phyloP scores from a whole-genome alignment of 2,797 vertebrate species.

The Falco berigora region DNA sequence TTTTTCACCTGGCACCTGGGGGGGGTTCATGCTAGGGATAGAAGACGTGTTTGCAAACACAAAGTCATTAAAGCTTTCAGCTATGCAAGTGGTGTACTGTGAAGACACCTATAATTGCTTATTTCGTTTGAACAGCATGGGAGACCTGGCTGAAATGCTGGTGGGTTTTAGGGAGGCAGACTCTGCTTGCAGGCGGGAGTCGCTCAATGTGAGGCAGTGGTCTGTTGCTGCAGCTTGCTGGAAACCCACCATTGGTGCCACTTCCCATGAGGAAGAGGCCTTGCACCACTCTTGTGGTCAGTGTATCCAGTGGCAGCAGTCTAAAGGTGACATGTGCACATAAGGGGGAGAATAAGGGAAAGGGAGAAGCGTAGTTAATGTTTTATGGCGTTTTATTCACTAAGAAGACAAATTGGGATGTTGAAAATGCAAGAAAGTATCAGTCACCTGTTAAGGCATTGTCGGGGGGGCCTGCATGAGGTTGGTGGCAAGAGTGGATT shows the following conservation, averaged over 20 bases:
- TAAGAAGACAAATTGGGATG: neutral
- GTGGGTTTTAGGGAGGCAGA: neutral
- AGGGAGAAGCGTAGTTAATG: neutral
- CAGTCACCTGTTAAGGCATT: neutral
- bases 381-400: too few relatives aligned
- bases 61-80: neutral
- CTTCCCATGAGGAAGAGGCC: accelerated
- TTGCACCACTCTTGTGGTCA: neutral
- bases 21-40: neutral
- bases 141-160: accelerated
- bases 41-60: neutral
- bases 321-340: accelerated
- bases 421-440: neutral
- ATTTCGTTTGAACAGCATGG: neutral
- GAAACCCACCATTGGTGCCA: neutral
- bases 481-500: neutral
- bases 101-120: neutral
- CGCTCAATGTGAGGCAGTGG: accelerated
- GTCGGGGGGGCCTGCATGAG: neutral
- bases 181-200: neutral
- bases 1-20: neutral
- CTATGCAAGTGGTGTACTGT: neutral
- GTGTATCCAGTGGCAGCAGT: neutral
- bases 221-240: neutral
- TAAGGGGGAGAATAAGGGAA: neutral